Evolutionary conservation across 2,888 invertebrate genomes (phyloP).

Genomic region (Tipula vernalis): DNA sequence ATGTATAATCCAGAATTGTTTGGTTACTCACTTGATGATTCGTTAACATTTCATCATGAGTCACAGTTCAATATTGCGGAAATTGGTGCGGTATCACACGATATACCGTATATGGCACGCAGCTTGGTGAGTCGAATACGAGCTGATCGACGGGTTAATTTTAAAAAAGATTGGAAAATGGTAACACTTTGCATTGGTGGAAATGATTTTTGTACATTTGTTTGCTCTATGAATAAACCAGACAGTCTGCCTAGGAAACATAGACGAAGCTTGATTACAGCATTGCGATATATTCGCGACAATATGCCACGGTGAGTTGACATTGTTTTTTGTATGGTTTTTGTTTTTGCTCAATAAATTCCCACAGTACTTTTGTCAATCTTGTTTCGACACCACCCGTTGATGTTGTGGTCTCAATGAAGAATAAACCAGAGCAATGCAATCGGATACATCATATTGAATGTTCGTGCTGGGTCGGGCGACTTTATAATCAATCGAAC

Average conservation of each 20-base stretch:
- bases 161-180: slow-evolving; percentile 45
- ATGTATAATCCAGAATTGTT: slow-evolving; percentile 42
- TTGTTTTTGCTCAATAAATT: no score
- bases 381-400: slow-evolving; percentile 34
- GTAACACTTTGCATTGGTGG: slow-evolving; percentile 48
- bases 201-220: slow-evolving; percentile 41
- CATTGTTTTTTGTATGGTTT: slow-evolving; percentile 29
- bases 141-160: slow-evolving; percentile 36
- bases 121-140: slow-evolving; percentile 37
- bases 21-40: slow-evolving; percentile 40
- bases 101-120: slow-evolving; percentile 40
- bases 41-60: slow-evolving; percentile 26
- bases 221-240: slow-evolving; percentile 34
- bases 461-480: slow-evolving; percentile 21
- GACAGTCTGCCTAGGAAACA: slow-evolving; percentile 32
- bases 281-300: slow-evolving; percentile 37
- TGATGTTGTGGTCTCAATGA: slow-evolving; percentile 18
- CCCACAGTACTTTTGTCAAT: slow-evolving; percentile 38
- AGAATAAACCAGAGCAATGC: slow-evolving; percentile 19
- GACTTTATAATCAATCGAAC: slow-evolving; percentile 19
- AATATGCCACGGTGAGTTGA: slow-evolving; percentile 40
- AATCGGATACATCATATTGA: slow-evolving; percentile 20
- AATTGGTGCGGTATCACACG: slow-evolving; percentile 37
- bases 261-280: slow-evolving; percentile 30
- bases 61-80: slow-evolving; percentile 44